phyloP scores from a whole-genome alignment of 2,113 vertebrate genomes.

The Paraplagusia blochii region DNA sequence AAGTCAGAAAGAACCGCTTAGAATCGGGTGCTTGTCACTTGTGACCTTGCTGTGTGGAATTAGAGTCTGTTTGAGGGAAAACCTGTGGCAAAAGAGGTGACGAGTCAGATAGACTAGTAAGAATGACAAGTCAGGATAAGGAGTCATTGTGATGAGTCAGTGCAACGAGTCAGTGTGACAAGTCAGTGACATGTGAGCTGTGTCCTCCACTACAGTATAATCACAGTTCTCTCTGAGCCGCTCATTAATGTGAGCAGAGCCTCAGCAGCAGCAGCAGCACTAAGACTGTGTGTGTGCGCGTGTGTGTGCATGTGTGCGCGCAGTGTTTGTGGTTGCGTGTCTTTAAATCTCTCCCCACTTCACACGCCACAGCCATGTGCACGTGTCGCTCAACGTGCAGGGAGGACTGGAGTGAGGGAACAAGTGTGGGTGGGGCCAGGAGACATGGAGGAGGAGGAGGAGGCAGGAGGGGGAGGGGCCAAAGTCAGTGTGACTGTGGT shows the following conservation, averaged over 20 bases:
- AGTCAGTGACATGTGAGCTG: constrained; percentile 50
- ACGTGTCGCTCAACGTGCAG: constrained; percentile 74
- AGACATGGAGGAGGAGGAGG: constrained; percentile 47
- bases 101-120: no score
- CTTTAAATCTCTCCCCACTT: constrained; percentile 79
- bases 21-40: no score
- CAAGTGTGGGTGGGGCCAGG: constrained; percentile 56
- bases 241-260: constrained; percentile 58
- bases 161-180: constrained; percentile 46
- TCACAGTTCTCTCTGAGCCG: constrained; percentile 51
- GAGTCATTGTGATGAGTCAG: no score
- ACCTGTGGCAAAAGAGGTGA: no score
- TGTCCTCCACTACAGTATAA: constrained; percentile 36
- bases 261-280: constrained; percentile 40
- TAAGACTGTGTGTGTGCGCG: constrained; percentile 37
- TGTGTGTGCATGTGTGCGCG: constrained; percentile 28
- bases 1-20: no score
- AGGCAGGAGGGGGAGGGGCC: constrained; percentile 30
- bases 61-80: no score
- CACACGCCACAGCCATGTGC: constrained; percentile 77
- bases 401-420: constrained; percentile 65
- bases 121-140: no score
- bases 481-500: constrained; percentile 61
- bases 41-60: no score
- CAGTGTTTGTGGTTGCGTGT: constrained; percentile 71